Conservation (phyloP, 2,888 invertebrate genomes). For the Brachyopa scutellaris region DNA sequence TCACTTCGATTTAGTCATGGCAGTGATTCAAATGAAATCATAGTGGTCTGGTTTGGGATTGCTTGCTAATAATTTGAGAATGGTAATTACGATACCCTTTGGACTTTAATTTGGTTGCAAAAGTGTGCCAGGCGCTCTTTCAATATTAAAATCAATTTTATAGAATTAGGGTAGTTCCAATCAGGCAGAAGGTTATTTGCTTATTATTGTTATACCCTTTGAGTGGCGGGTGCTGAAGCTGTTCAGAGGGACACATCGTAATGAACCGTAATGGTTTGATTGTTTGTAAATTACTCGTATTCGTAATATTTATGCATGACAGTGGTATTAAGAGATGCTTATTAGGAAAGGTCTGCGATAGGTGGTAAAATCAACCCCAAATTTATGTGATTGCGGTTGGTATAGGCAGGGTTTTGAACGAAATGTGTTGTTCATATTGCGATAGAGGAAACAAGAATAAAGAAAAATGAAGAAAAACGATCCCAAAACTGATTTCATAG, state of each 20-base stretch:
- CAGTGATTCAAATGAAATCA: conserved; percentile 6
- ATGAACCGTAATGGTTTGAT: conserved; percentile 59
- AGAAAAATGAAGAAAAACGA: too few species aligned
- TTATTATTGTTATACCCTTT: conserved; percentile 7
- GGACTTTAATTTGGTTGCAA: conserved; percentile 24
- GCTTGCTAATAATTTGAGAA: conserved; percentile 36
- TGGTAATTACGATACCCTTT: conserved; percentile 45
- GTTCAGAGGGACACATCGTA: conserved; percentile 48
- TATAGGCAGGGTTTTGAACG: too few species aligned
- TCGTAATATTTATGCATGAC: conserved; percentile 42
- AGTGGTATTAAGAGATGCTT: conserved; percentile 1
- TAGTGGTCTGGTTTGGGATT: conserved; percentile 49
- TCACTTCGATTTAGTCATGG: conserved; percentile 35
- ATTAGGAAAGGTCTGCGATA: background rate
- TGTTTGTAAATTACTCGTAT: conserved; percentile 47
- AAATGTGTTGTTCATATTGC: too few species aligned
- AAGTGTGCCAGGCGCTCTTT: conserved; percentile 45
- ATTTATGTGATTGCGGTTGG: too few species aligned
- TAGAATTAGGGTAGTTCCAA: background rate
- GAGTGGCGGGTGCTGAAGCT: conserved; percentile 2
- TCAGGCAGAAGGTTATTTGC: background rate
- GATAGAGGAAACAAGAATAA: too few species aligned
- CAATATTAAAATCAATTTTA: background rate
- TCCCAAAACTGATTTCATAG: too few species aligned
- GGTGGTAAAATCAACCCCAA: too few species aligned